These are phyloP conservation scores for Fistularia tabacaria DNA, from an alignment of 2,797 vertebrate species.

Conservation along the genomic window DNA sequence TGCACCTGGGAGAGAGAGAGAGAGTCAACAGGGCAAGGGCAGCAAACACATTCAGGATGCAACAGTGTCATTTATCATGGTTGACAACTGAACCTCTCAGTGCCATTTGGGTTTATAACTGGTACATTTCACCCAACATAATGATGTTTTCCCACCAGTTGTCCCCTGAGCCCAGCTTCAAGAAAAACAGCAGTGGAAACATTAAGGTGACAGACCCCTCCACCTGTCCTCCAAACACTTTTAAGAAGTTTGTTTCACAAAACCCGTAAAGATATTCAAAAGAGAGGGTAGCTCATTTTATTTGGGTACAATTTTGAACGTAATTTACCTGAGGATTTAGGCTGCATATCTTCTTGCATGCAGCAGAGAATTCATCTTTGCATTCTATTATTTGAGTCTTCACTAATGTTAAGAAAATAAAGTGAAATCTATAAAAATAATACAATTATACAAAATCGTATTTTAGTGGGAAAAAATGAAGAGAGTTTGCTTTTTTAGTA, in stretches of 20 bases:
- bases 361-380: no score
- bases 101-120: conserved; percentile 77
- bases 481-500: no score
- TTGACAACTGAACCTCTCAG: conserved; percentile 72
- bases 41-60: conserved; percentile 70
- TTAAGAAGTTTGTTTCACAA: conserved; percentile 55
- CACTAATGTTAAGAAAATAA: no score
- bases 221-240: conserved; percentile 31
- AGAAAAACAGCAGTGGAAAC: conserved; percentile 66
- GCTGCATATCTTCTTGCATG: no score
- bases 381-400: no score
- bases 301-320: background rate
- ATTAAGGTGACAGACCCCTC: conserved; percentile 69
- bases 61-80: conserved; percentile 74
- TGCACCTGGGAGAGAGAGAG: conserved; percentile 54
- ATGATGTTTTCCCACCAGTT: conserved; percentile 73
- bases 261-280: conserved; percentile 48
- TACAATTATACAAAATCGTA: no score
- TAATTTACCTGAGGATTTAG: background rate
- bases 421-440: no score
- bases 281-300: conserved; percentile 33
- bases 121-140: conserved; percentile 73
- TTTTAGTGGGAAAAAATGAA: no score
- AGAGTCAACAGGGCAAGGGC: conserved; percentile 73
- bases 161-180: conserved; percentile 68